Conservation (phyloP, 1,140 invertebrate genomes). For the Habropoda laboriosa region DNA sequence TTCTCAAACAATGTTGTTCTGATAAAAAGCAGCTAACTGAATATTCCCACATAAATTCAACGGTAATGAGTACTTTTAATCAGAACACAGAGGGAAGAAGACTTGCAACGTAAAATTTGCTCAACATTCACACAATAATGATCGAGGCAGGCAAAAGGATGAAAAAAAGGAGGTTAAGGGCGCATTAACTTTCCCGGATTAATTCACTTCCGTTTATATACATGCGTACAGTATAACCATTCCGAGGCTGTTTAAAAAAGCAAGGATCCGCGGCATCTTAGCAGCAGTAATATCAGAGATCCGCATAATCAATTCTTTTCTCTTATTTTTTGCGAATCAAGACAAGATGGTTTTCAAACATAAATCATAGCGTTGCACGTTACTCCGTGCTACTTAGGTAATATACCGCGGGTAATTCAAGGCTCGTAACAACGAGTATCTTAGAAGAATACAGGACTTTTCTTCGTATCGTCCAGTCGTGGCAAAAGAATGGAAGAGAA, state of each 20-base stretch:
- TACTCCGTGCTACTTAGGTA: not conserved
- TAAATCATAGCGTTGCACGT: constrained; percentile 5
- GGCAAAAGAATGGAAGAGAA: not conserved
- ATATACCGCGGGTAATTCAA: constrained; percentile 20
- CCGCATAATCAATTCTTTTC: constrained; percentile 6
- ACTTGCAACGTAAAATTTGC: too few relatives aligned
- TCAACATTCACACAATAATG: not conserved
- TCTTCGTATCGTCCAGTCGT: not conserved
- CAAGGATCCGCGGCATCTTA: not conserved
- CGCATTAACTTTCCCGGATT: not conserved
- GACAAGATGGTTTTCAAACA: not conserved
- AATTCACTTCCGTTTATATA: not conserved
- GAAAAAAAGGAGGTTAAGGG: not conserved
- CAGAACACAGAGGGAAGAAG: too few relatives aligned
- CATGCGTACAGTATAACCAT: not conserved
- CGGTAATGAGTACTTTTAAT: too few relatives aligned
- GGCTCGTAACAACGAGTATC: not conserved
- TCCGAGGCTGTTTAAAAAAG: not conserved
- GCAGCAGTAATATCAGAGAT: constrained; percentile 10
- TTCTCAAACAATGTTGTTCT: too few relatives aligned
- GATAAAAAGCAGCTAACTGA: too few relatives aligned
- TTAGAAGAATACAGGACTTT: not conserved
- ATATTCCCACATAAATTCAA: too few relatives aligned
- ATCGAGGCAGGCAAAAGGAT: not conserved
- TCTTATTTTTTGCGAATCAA: constrained; percentile 11